These are phyloP conservation scores for Eriocheir sinensis DNA, from an alignment of 1,140 invertebrate species.

Conservation along the genomic window DNA sequence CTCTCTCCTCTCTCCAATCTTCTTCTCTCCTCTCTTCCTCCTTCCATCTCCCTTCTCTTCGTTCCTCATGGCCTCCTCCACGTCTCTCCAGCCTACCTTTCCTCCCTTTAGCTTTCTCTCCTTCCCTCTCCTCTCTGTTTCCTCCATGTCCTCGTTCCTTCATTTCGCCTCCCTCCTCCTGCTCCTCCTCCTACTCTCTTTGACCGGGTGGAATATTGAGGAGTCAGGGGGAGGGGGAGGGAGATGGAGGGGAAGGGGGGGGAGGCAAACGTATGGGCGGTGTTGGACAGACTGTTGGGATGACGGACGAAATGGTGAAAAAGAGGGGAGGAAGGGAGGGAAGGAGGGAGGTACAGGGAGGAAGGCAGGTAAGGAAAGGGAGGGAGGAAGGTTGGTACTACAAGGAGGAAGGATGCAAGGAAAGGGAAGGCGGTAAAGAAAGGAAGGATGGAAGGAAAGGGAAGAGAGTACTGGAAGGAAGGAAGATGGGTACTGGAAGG, in stretches of 20 bases:
- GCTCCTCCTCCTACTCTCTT: neutral
- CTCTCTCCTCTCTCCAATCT: too few species aligned
- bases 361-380: neutral
- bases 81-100: too few species aligned
- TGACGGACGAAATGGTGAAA: neutral
- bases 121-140: too few species aligned
- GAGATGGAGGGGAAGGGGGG: neutral
- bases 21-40: too few species aligned
- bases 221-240: neutral
- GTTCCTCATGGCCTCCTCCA: too few species aligned
- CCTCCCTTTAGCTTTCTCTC: too few species aligned
- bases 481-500: neutral
- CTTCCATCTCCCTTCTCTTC: too few species aligned
- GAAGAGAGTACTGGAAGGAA: neutral
- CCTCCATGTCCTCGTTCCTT: too few species aligned
- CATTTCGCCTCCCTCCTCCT: neutral
- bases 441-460: neutral
- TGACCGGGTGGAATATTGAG: neutral
- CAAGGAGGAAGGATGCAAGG: neutral
- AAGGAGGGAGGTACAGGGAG: neutral
- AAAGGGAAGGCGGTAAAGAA: neutral
- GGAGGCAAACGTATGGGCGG: neutral
- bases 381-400: neutral
- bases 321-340: neutral
- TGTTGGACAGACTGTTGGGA: neutral